Conservation (phyloP, 1,140 invertebrate genomes). For the Calliphora vicina region DNA sequence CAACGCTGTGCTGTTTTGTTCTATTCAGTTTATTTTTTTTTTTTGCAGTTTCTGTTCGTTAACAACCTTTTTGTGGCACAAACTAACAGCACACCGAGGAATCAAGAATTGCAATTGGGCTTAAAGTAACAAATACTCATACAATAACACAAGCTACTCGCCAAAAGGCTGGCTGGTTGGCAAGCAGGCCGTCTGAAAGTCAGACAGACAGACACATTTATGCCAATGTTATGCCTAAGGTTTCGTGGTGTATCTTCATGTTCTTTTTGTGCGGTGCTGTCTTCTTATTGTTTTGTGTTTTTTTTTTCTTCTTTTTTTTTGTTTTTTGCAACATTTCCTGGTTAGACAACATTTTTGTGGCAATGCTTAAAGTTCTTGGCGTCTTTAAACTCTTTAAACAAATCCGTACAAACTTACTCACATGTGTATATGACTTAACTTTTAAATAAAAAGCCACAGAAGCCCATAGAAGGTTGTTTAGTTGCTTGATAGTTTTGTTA, state of each 20-base stretch:
- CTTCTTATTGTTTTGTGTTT: neutral
- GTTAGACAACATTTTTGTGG: conserved; percentile 26
- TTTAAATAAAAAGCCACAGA: neutral
- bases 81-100: neutral
- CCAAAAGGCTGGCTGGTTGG: too few relatives aligned
- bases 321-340: conserved; percentile 30
- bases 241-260: neutral
- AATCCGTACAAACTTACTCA: neutral
- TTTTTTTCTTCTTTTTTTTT: too few relatives aligned
- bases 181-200: neutral
- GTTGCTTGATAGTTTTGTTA: neutral
- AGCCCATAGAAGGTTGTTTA: neutral
- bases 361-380: neutral
- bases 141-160: too few relatives aligned
- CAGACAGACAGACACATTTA: neutral
- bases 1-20: neutral
- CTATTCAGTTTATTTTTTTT: too few relatives aligned
- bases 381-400: neutral
- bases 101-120: neutral
- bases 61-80: neutral
- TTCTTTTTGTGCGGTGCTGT: neutral
- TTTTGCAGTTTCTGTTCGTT: neutral
- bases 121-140: neutral
- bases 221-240: neutral
- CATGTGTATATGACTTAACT: neutral